Percentiles rank a stretch among this genome's conserved stretches.
Conservation (phyloP, 2,888 invertebrate genomes). For the Arrhopalites spinosus region DNA sequence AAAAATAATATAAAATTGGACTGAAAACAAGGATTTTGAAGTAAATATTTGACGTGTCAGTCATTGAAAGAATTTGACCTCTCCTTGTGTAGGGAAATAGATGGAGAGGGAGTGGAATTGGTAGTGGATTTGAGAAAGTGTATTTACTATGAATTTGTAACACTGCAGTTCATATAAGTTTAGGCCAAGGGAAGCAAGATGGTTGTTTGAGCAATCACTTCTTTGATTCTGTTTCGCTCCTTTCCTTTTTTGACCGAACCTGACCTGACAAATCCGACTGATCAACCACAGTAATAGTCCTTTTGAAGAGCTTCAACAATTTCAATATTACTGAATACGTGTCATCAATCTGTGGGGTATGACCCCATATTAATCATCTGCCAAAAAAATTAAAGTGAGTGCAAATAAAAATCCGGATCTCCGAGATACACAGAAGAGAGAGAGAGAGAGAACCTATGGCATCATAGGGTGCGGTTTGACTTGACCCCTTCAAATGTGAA, state of each 20-base stretch:
- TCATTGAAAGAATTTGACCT: too few species aligned
- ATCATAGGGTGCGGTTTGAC: slow-evolving; percentile 36
- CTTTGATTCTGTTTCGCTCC: slow-evolving; percentile 35
- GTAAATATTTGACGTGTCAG: too few species aligned
- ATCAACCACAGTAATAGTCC: slow-evolving; percentile 42
- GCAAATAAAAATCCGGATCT: not conserved
- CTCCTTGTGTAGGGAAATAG: too few species aligned
- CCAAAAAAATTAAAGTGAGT: slow-evolving; percentile 5
- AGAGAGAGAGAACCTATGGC: not conserved
- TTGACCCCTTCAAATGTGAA: slow-evolving; percentile 34
- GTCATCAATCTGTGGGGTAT: slow-evolving; percentile 37
- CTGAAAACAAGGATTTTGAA: not conserved
- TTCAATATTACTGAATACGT: slow-evolving; percentile 39
- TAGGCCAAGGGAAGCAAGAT: slow-evolving; percentile 56
- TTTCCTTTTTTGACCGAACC: slow-evolving; percentile 30
- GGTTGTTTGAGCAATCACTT: slow-evolving; percentile 33
- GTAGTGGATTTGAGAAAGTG: slow-evolving; percentile 4
- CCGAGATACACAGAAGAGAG: not conserved
- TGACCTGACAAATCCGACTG: slow-evolving; percentile 45
- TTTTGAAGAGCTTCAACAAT: slow-evolving; percentile 44
- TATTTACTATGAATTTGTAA: slow-evolving; percentile 26
- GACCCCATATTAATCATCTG: slow-evolving; percentile 10
- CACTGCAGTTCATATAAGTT: slow-evolving; percentile 43
- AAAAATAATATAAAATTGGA: not conserved
- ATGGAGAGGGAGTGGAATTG: too few species aligned